Conservation (phyloP, 2,888 invertebrate species). For the Drosophila aldrichi region DNA sequence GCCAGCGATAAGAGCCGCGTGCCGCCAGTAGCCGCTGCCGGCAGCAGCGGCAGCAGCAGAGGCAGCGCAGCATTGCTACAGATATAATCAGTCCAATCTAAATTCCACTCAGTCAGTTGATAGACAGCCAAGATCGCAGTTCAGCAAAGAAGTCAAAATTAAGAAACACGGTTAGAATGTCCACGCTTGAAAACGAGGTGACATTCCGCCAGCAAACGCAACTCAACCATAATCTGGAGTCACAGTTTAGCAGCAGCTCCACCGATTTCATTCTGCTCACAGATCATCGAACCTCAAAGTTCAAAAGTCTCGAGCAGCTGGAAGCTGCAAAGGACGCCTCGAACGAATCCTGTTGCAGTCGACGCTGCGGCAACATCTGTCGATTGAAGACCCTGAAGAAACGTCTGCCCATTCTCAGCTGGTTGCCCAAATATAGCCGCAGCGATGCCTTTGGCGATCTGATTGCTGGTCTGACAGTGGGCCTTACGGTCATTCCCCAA, state of each 20-base stretch:
- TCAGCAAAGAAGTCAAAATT: background rate
- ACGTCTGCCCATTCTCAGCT: slow-evolving; percentile 90
- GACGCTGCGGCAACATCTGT: slow-evolving; percentile 85
- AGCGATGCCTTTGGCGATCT: slow-evolving; percentile 93
- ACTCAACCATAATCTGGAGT: slow-evolving; percentile 71
- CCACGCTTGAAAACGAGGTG: slow-evolving; percentile 74
- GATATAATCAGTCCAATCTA: slow-evolving; percentile 38
- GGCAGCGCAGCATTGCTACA: slow-evolving; percentile 44
- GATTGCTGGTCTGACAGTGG: slow-evolving; percentile 97
- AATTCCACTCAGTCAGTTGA: slow-evolving; percentile 37
- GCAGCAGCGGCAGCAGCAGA: slow-evolving; percentile 15
- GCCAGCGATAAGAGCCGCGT: slow-evolving; percentile 62
- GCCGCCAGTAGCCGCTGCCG: slow-evolving; percentile 53
- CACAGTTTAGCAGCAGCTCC: slow-evolving; percentile 77
- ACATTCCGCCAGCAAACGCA: slow-evolving; percentile 72
- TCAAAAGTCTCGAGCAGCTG: slow-evolving; percentile 73
- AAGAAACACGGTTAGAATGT: slow-evolving; percentile 55
- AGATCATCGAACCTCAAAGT: slow-evolving; percentile 79
- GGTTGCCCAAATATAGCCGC: slow-evolving; percentile 91
- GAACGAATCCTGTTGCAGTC: slow-evolving; percentile 44
- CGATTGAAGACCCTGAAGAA: slow-evolving; percentile 90
- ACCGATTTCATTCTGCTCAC: slow-evolving; percentile 83
- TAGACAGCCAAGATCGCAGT: slow-evolving; percentile 9
- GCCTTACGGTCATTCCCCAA: slow-evolving; percentile 90
- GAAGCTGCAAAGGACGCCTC: slow-evolving; percentile 49